These are phyloP conservation scores for Aromia moschata DNA, from an alignment of 2,888 invertebrate species.

Conservation along the genomic window DNA sequence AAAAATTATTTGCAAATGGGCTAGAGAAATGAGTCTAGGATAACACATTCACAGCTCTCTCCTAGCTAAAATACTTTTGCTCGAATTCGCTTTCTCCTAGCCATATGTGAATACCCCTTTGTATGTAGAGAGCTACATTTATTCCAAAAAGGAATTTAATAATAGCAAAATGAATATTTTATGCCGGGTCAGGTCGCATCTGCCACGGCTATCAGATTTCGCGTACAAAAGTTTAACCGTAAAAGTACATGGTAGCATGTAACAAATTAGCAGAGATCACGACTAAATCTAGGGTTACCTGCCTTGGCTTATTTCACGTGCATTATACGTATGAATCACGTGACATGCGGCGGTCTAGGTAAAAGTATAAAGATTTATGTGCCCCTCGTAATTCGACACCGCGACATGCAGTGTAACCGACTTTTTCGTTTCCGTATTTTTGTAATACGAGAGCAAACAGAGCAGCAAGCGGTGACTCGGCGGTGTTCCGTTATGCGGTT, in stretches of 20 bases:
- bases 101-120: too few relatives aligned
- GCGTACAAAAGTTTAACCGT: slow-evolving; percentile 13
- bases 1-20: too few relatives aligned
- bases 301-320: slow-evolving; percentile 27
- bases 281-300: slow-evolving; percentile 29
- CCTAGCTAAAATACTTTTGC: too few relatives aligned
- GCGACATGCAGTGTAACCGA: slow-evolving; percentile 28
- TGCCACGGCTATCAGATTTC: slow-evolving; percentile 32
- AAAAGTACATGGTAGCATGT: slow-evolving; percentile 24
- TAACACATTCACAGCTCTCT: too few relatives aligned
- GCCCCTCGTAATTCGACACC: slow-evolving; percentile 31
- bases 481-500: background rate
- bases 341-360: slow-evolving; percentile 26
- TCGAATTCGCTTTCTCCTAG: too few relatives aligned
- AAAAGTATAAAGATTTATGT: slow-evolving; percentile 19
- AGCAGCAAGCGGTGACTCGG: slow-evolving; percentile 3
- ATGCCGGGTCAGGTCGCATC: slow-evolving; percentile 24
- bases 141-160: background rate
- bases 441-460: slow-evolving; percentile 26
- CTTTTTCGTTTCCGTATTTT: slow-evolving; percentile 35
- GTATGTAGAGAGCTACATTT: background rate
- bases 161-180: background rate
- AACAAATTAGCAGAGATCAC: slow-evolving; percentile 33
- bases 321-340: slow-evolving; percentile 21
- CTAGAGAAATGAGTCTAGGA: too few relatives aligned